A percentile compares a stretch with the other conserved stretches of the same genome.
Conservation (phyloP, 92 coral and sea anemone species). For the Ricordea florida region DNA sequence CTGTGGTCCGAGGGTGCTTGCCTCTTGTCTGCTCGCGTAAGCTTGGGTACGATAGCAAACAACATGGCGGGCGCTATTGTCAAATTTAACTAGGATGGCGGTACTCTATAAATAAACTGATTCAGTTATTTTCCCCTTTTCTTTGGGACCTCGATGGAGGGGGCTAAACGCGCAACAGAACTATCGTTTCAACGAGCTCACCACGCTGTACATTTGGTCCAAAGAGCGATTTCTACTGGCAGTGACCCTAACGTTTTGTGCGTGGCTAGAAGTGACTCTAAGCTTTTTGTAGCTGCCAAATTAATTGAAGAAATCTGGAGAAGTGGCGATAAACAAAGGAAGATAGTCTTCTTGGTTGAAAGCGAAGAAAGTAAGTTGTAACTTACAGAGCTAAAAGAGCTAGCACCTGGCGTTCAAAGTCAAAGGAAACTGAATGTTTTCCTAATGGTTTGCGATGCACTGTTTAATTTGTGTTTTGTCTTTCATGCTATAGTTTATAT, state of each 20-base stretch:
- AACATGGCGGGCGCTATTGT: not conserved
- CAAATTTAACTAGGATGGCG: not conserved
- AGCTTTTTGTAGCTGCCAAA: slow-evolving; percentile 53
- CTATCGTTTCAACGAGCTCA: slow-evolving; percentile 54
- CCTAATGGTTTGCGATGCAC: too few species aligned
- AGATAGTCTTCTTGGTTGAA: slow-evolving; percentile 46
- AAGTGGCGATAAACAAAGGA: too few species aligned
- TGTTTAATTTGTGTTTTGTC: too few species aligned
- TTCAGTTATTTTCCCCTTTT: not conserved
- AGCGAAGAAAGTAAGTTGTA: slow-evolving; percentile 47
- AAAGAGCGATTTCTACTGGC: slow-evolving; percentile 34
- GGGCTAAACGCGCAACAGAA: slow-evolving; percentile 12
- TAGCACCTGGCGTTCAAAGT: too few species aligned
- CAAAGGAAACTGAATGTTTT: too few species aligned
- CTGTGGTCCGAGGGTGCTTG: not conserved
- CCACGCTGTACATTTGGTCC: slow-evolving; percentile 66
- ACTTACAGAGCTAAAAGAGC: too few species aligned
- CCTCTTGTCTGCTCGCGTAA: too few species aligned
- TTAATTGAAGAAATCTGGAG: slow-evolving; percentile 52
- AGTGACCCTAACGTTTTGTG: slow-evolving; percentile 54
- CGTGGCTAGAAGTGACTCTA: slow-evolving; percentile 50
- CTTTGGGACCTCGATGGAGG: not conserved
- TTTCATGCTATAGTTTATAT: too few species aligned
- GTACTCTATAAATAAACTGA: not conserved
- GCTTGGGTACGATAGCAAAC: not conserved